Conservation (phyloP, 2,888 invertebrate genomes). For the Isotomurus palustris region DNA sequence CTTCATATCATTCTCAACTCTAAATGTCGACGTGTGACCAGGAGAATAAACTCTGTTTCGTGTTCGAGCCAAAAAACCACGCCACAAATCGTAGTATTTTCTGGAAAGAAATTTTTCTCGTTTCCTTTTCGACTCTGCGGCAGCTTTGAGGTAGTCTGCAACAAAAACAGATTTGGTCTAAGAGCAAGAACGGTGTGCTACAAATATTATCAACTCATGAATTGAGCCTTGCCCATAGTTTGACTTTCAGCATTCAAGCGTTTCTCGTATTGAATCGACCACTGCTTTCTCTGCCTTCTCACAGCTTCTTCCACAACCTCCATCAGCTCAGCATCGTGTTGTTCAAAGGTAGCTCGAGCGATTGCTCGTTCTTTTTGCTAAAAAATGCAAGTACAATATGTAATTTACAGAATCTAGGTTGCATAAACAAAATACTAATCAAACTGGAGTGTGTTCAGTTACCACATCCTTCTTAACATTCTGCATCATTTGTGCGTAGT, state of each 20-base stretch:
- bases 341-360: slow-evolving; percentile 19
- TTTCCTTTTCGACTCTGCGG: not conserved
- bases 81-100: slow-evolving; percentile 23
- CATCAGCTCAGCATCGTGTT: slow-evolving; percentile 17
- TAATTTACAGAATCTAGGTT: no score
- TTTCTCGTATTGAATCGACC: slow-evolving; percentile 13
- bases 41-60: not conserved
- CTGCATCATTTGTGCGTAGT: no score
- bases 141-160: not conserved
- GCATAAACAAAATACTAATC: no score
- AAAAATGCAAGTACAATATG: no score
- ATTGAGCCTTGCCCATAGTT: slow-evolving; percentile 8
- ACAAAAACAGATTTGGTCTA: not conserved
- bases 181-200: not conserved
- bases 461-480: no score
- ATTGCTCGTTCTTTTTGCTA: slow-evolving; percentile 4
- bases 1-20: slow-evolving; percentile 4
- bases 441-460: no score
- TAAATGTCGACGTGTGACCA: slow-evolving; percentile 6
- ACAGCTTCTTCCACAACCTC: slow-evolving; percentile 15
- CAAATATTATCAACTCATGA: no score
- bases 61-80: not conserved
- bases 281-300: not conserved
- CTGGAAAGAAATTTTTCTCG: slow-evolving; percentile 5
- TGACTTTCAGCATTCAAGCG: slow-evolving; percentile 4